Evolutionary conservation across 2,113 vertebrate genomes (phyloP), one percentile per base, ranked within the genome.

Genomic region (Indicator indicator): DNA sequence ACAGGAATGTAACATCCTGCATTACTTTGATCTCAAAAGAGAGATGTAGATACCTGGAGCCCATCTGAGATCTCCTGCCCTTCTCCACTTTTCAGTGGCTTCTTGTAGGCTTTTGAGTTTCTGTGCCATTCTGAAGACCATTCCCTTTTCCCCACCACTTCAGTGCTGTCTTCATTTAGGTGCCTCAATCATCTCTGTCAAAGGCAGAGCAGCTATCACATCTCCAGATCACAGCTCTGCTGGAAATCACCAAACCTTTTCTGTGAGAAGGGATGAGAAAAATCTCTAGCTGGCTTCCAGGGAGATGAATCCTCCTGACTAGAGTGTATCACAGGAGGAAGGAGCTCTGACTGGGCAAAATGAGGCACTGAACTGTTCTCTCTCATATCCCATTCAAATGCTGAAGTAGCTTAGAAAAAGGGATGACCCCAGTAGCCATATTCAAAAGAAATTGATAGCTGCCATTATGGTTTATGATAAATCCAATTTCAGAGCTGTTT

Each of bases 381-480:
- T 86, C 27, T 87, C 59, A 42, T 28, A 73, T 46, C 19, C 40
- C 23, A 14, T 72, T 87, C 48, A 77, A 87, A 79, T n/a, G 58
- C 44, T 76, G 11, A 50, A 55, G 64, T 44, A 67, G 14, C 36
- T 84, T 80, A 74, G 44, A 58, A 67, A 48, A 91, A 20, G 12
- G 36, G 16, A 83, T 36, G 33, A 68, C 28, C 68, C 62, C 58
- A 64, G 55, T 1, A 23, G 38, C 48, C 16, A 8, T 76, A 62
- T 91, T 93, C 78, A 79, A 79, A 89, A 76, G 9, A 80, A 91
- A 88, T 62, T 77, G 52, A 58, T 89, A 91, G 38, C 40, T 91
- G 60, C 21, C 42, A 52, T 73, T 88, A 59, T 79, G 23, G 85
- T 93, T 83, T 77, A 70, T 88, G 78, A 77, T 80, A 95, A 93